Evolutionary conservation across 2,888 invertebrate genomes (phyloP), one percentile per base, ranked within the genome.

Genomic region (Mimachlamys varia): DNA sequence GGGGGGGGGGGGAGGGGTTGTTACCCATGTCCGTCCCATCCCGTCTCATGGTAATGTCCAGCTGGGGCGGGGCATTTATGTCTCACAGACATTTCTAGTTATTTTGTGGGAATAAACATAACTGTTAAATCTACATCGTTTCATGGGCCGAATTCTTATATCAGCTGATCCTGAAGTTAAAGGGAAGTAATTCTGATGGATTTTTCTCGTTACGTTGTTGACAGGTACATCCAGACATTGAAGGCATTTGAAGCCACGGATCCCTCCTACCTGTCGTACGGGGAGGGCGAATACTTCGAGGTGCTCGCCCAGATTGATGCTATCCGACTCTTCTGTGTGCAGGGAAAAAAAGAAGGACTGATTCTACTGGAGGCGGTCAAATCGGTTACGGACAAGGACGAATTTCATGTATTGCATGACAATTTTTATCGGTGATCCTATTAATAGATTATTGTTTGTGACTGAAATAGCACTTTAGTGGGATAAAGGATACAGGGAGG

Each of bases 261-360:
- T 37, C 58, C 90, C n/a, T 91, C 92, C 88, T 90, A 92, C 58
- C 88, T 93, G 55, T 88, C 91, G 38, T 94, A 92, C 89, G 91
- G 91, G n/a, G 88, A 62, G 5, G 93, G 93, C 0, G 94, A 94
- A 22, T 92, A 93, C 88, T 93, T 93, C 44, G 94, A 94, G 91
- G 94, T 94, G 19, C 89, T 94, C 89, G 94, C 94, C 19, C 93
- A 94, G 90, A 92, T 94, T 0, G 93, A 94, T 91, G 91, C 92
- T 27, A 93, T 93, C 89, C 94, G 94, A 92, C 91, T 94, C 76
- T 94, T 92, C 92, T 94, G 94, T 92, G 93, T 92, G 27, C 93
- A 92, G 62, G 94, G 94, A 0, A 92, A 91, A 33, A 58, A 90
- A 22, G 94, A 94, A 89, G 94, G 94, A 15, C 89, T 93, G 37